A percentile compares a stretch with the other conserved stretches of the same genome.
Evolutionary conservation across 2,113 vertebrate species (phyloP).

Genomic region (Tympanuchus pallidicinctus): DNA sequence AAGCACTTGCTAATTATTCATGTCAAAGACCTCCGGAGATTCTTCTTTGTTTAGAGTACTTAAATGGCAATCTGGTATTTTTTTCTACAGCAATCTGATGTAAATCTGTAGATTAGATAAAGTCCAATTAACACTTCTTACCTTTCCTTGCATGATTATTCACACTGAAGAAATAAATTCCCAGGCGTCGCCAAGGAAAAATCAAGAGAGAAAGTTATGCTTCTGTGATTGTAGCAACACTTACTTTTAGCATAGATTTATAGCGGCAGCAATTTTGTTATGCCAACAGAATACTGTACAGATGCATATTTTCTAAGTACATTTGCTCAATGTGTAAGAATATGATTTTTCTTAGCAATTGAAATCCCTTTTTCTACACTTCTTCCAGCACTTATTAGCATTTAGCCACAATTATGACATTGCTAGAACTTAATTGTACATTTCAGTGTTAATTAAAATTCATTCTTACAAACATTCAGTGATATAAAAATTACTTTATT

Average conservation of each 20-base stretch:
- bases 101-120: not conserved
- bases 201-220: not conserved
- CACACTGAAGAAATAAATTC: not conserved
- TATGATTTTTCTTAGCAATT: not conserved
- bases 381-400: not conserved
- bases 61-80: not conserved
- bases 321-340: not conserved
- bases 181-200: not conserved
- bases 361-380: not conserved
- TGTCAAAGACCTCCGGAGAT: not conserved
- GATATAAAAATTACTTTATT: not conserved
- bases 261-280: not conserved
- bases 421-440: not conserved
- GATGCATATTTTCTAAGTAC: accelerated
- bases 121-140: not conserved
- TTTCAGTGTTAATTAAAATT: not conserved
- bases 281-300: not conserved
- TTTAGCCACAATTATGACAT: not conserved
- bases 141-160: not conserved
- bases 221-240: not conserved
- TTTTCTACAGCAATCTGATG: not conserved
- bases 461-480: not conserved
- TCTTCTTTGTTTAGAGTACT: not conserved
- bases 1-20: not conserved
- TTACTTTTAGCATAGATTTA: not conserved